phyloP scores from a whole-genome alignment of 2,888 invertebrate species.

The Drosophila mulleri region DNA sequence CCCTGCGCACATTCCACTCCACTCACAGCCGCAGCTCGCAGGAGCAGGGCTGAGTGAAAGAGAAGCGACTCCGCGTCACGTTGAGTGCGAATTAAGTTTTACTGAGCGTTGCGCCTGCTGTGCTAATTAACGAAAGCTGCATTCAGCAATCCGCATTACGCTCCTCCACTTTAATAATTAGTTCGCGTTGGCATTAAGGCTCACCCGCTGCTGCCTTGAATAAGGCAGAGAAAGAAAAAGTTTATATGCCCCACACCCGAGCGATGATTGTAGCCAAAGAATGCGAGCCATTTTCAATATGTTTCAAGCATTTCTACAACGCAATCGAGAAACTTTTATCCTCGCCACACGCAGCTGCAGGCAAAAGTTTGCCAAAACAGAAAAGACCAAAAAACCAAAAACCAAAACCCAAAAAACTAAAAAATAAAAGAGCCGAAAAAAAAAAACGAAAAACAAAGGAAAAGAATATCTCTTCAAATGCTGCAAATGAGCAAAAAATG shows the following conservation, averaged over 20 bases:
- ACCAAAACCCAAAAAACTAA: slow-evolving; percentile 4
- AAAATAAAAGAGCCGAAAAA: background rate
- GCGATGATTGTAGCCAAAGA: slow-evolving; percentile 30
- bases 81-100: slow-evolving; percentile 17
- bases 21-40: slow-evolving; percentile 25
- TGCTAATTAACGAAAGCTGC: slow-evolving; percentile 66
- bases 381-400: slow-evolving; percentile 11
- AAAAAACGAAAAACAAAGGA: background rate
- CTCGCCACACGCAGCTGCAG: slow-evolving; percentile 53
- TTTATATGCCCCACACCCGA: slow-evolving; percentile 30
- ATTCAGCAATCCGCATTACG: slow-evolving; percentile 33
- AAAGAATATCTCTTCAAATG: slow-evolving; percentile 30
- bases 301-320: slow-evolving; percentile 48
- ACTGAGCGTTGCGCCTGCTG: slow-evolving; percentile 23
- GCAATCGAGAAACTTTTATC: slow-evolving; percentile 34
- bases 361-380: slow-evolving; percentile 69
- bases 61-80: background rate
- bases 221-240: slow-evolving; percentile 40
- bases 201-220: slow-evolving; percentile 13
- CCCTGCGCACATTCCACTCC: slow-evolving; percentile 34
- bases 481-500: slow-evolving; percentile 68
- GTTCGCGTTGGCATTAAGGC: slow-evolving; percentile 7
- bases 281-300: slow-evolving; percentile 55
- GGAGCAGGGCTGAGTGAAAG: slow-evolving; percentile 44
- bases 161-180: slow-evolving; percentile 23